These are phyloP conservation scores for Rhodinocichla rosea DNA, from an alignment of 2,113 vertebrate species.

Conservation along the genomic window DNA sequence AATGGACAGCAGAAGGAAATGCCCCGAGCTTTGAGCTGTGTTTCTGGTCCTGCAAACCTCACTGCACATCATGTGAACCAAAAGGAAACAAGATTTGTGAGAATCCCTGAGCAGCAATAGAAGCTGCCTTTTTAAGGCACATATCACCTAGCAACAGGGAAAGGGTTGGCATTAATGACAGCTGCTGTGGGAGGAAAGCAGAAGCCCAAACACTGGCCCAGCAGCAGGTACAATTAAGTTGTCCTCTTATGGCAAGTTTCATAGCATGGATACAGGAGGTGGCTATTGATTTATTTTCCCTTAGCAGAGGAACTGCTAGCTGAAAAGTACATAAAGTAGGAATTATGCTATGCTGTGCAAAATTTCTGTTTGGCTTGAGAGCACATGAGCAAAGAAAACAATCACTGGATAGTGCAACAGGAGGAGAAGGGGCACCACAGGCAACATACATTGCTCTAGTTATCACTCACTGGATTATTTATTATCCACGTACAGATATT, in stretches of 20 bases:
- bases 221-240: not conserved
- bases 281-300: slow-evolving; percentile 35
- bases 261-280: not conserved
- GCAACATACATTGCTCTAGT: not conserved
- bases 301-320: slow-evolving; percentile 19
- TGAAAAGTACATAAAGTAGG: slow-evolving; percentile 36
- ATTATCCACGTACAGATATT: slow-evolving; percentile 24
- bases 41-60: not conserved
- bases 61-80: not conserved
- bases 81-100: slow-evolving; percentile 37
- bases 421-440: not conserved
- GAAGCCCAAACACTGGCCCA: not conserved
- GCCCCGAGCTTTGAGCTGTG: not conserved
- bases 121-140: not conserved
- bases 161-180: slow-evolving; percentile 6
- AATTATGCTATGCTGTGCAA: slow-evolving; percentile 48
- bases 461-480: slow-evolving; percentile 34
- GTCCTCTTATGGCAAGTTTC: not conserved
- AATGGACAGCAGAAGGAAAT: not conserved
- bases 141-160: slow-evolving; percentile 19
- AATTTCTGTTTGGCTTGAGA: slow-evolving; percentile 53
- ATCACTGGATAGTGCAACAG: not conserved
- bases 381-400: slow-evolving; percentile 2
- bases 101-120: slow-evolving; percentile 4
- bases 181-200: slow-evolving; percentile 35